These are phyloP conservation scores for Eudasyphora cyanicolor DNA, from an alignment of 2,888 invertebrate genomes.

Conservation along the genomic window DNA sequence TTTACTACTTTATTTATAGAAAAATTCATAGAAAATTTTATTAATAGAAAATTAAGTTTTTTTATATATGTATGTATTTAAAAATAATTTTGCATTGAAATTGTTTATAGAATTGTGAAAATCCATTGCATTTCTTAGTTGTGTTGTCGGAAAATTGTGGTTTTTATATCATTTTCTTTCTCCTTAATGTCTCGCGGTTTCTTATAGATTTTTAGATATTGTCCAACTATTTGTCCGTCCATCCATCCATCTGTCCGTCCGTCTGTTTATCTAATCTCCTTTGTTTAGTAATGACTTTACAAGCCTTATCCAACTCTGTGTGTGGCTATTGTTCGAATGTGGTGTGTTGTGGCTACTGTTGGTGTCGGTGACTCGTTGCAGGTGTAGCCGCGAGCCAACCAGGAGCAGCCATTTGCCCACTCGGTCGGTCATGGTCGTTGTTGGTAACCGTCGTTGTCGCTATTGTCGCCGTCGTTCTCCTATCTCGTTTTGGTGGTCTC, in stretches of 20 bases:
- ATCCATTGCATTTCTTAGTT: too few species aligned
- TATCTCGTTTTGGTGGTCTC: conserved; percentile 2
- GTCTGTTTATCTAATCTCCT: conserved; percentile 36
- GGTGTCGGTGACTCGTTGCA: background rate
- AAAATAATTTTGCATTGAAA: background rate
- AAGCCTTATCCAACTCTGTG: conserved; percentile 8
- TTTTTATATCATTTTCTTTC: background rate
- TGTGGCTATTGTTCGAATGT: background rate
- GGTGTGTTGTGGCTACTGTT: background rate
- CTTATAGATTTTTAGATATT: conserved; percentile 5
- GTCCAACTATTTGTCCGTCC: background rate
- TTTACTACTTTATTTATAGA: too few species aligned
- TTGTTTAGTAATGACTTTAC: conserved; percentile 34
- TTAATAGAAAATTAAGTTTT: too few species aligned
- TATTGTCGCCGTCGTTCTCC: background rate
- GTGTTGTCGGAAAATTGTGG: too few species aligned
- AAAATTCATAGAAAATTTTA: background rate
- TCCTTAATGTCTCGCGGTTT: background rate
- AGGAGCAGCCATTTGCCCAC: background rate
- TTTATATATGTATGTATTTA: background rate
- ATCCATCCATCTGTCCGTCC: conserved; percentile 16
- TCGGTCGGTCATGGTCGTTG: conserved; percentile 50
- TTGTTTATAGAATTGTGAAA: too few species aligned
- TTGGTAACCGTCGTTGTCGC: conserved; percentile 6
- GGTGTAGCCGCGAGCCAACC: background rate